phyloP scores from a whole-genome alignment of 2,113 vertebrate species.

The Crotophaga sulcirostris region DNA sequence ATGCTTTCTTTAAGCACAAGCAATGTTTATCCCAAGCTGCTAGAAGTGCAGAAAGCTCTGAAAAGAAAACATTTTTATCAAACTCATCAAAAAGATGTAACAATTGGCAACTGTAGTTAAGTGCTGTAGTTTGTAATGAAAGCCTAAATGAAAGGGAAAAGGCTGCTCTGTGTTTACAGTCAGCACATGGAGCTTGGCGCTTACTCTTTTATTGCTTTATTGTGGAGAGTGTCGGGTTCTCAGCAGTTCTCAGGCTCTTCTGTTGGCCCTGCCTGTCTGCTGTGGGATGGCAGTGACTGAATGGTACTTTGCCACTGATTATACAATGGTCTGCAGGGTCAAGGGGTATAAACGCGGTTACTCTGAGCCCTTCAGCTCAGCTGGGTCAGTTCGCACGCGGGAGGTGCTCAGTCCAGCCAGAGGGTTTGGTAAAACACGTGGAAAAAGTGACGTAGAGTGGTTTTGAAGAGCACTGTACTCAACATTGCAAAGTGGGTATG shows the following conservation, averaged over 20 bases:
- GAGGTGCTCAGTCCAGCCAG: neutral
- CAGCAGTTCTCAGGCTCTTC: neutral
- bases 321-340: fast-evolving
- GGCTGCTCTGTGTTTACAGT: neutral
- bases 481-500: neutral
- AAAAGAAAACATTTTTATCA: neutral
- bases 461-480: neutral
- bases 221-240: neutral
- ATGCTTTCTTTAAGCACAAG: neutral
- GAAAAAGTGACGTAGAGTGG: neutral
- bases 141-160: neutral
- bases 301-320: neutral
- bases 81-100: neutral
- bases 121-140: neutral
- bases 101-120: neutral
- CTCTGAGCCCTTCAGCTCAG: neutral
- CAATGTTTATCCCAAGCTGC: neutral
- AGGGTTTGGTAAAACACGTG: neutral
- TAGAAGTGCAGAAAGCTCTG: neutral
- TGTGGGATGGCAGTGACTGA: neutral
- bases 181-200: neutral
- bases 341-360: neutral
- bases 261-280: neutral
- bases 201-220: neutral
- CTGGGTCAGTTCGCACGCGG: neutral